Evolutionary conservation across 2,113 vertebrate species (phyloP).

Genomic region (Bucco capensis): DNA sequence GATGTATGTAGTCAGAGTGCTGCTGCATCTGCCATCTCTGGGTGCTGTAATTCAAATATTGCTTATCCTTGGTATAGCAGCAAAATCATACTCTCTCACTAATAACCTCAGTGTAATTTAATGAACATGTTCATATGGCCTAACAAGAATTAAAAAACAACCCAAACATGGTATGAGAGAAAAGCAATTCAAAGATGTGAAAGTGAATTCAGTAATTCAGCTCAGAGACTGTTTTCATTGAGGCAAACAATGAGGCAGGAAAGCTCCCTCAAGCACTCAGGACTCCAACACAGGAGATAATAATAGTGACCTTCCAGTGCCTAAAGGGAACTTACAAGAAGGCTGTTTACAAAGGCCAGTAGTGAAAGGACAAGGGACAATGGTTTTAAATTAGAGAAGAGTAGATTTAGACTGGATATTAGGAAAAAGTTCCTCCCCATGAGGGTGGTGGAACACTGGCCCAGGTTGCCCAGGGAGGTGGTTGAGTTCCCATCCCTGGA

Average conservation of each 20-base stretch:
- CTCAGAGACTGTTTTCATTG: not conserved
- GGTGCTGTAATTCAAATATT: not conserved
- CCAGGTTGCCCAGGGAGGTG: too few species aligned
- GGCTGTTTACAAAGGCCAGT: too few species aligned
- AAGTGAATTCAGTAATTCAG: not conserved
- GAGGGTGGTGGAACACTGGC: too few species aligned
- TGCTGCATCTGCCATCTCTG: not conserved
- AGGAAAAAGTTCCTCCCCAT: too few species aligned
- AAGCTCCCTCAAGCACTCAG: not conserved
- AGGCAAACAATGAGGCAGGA: not conserved
- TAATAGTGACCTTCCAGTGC: too few species aligned
- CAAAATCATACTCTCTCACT: not conserved
- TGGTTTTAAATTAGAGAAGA: too few species aligned
- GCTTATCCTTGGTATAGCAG: not conserved
- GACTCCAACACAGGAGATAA: rapidly evolving
- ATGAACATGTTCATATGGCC: not conserved
- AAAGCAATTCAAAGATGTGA: not conserved
- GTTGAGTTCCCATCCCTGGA: too few species aligned
- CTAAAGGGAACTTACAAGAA: too few species aligned
- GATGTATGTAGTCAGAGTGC: not conserved
- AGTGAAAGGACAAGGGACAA: too few species aligned
- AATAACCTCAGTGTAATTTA: not conserved
- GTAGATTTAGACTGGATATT: too few species aligned
- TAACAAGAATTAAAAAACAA: not conserved
- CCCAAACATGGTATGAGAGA: not conserved